Evolutionary conservation across 2,113 vertebrate species (phyloP), one percentile per base, ranked within the genome.

Genomic region (Steatornis caripensis): DNA sequence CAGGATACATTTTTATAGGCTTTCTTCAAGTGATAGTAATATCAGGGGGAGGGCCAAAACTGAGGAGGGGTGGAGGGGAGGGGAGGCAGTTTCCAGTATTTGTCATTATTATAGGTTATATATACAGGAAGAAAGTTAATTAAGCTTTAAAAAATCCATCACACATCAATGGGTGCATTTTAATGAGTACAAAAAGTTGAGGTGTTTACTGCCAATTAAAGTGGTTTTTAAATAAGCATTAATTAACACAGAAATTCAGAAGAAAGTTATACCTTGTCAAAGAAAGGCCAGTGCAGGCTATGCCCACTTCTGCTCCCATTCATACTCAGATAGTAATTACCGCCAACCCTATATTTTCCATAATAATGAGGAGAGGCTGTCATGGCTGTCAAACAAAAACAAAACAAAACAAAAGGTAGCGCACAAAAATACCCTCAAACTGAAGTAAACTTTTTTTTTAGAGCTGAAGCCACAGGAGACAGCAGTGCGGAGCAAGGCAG

Each of bases 251-350:
- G 98, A 98, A 98, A 98, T 98, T 98, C 98, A 98, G 98, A 98
- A 98, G 98, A 98, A 98, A 98, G 98, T 98, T 99, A 98, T 99
- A 99, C 98, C 98, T 98, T 99, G 99, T 99, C 98, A 99, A 98
- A 98, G 98, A 98, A 98, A 99, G 99, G 98, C 98, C 98, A 98
- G 97, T 94, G 95, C 95, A 96, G 98, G 98, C 98, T 98, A 96
- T 98, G 98, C 98, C 97, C 98, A 98, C 97, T 98, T 98, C 97
- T 98, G 98, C 98, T 98, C 98, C 98, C 98, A 98, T 99, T 98
- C 98, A 99, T 98, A 97, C 98, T 98, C 98, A 98, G 98, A 98
- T 98, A 98, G 98, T 98, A 99, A 99, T 99, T 99, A 99, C 98
- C 96, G 97, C 98, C 98, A 99, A 99, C 98, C 98, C 98, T 98